These are phyloP conservation scores for Luperina testacea DNA, from an alignment of 2,888 invertebrate genomes.

Conservation along the genomic window DNA sequence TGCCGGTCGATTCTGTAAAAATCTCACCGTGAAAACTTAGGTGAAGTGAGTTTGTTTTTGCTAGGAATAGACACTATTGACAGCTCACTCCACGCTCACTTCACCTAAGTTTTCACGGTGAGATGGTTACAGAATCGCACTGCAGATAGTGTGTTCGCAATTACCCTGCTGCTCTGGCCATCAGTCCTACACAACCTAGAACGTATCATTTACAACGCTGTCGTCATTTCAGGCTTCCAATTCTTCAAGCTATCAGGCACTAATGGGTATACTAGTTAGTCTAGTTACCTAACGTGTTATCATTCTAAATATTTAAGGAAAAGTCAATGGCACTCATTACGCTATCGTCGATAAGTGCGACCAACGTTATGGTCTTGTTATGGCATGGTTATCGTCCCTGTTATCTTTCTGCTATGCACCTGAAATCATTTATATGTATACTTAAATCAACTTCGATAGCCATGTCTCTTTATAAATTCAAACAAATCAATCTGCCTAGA, in stretches of 20 bases:
- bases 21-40: too few relatives aligned
- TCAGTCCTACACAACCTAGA: not conserved
- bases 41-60: too few relatives aligned
- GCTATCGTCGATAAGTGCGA: slow-evolving; percentile 49
- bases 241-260: not conserved
- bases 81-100: too few relatives aligned
- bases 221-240: not conserved
- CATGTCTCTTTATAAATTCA: not conserved
- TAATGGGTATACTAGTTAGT: slow-evolving; percentile 5
- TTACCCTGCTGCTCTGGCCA: not conserved
- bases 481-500: not conserved
- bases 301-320: slow-evolving; percentile 34
- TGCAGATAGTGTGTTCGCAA: too few relatives aligned
- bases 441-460: slow-evolving; percentile 21
- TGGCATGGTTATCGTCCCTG: slow-evolving; percentile 37
- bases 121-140: too few relatives aligned
- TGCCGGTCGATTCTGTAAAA: too few relatives aligned
- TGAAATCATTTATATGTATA: slow-evolving; percentile 33
- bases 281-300: slow-evolving; percentile 3
- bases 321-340: slow-evolving; percentile 40
- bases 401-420: slow-evolving; percentile 63
- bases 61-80: too few relatives aligned
- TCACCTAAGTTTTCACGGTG: too few relatives aligned
- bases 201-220: not conserved
- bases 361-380: slow-evolving; percentile 49